Conservation (phyloP, 2,797 vertebrate genomes). For the Myripristis murdjan region DNA sequence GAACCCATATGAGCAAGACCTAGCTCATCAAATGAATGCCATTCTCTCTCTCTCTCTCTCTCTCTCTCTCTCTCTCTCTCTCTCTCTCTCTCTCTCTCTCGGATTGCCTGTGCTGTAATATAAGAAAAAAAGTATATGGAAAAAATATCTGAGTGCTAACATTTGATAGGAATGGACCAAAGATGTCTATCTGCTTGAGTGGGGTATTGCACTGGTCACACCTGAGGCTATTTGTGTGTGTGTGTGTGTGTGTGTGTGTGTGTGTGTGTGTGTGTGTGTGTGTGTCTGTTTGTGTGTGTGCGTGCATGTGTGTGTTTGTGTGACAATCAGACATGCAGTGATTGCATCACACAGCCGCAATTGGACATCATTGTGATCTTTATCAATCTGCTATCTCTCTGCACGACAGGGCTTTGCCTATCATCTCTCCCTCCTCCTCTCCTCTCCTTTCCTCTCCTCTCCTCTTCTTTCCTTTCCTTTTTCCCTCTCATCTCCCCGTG, state of each 20-base stretch:
- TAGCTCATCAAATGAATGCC: too few relatives aligned
- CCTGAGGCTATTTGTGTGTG: constrained; percentile 61
- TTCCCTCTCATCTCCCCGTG: constrained; percentile 16
- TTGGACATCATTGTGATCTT: constrained; percentile 81
- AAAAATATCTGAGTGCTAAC: constrained; percentile 18
- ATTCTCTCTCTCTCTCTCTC: not conserved
- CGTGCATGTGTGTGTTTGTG: constrained; percentile 12
- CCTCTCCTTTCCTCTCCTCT: constrained; percentile 5
- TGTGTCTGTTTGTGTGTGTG: constrained; percentile 23
- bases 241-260: too few relatives aligned
- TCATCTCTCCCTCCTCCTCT: constrained; percentile 34
- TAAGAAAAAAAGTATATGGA: constrained; percentile 24
- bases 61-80: not conserved
- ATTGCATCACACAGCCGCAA: constrained; percentile 73
- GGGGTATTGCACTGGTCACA: constrained; percentile 66
- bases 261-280: constrained; percentile 24
- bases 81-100: constrained; percentile 8
- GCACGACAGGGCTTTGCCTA: constrained; percentile 32
- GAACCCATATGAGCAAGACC: too few relatives aligned
- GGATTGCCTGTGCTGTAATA: not conserved
- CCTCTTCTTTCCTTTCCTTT: not conserved
- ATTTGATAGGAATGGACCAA: constrained; percentile 49
- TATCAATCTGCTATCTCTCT: constrained; percentile 70
- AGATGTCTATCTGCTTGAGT: constrained; percentile 72
- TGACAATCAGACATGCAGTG: constrained; percentile 62